A percentile compares a stretch with the other conserved stretches of the same genome.
phyloP scores from a whole-genome alignment of 2,797 vertebrate species.

The Eulemur albifrons region DNA sequence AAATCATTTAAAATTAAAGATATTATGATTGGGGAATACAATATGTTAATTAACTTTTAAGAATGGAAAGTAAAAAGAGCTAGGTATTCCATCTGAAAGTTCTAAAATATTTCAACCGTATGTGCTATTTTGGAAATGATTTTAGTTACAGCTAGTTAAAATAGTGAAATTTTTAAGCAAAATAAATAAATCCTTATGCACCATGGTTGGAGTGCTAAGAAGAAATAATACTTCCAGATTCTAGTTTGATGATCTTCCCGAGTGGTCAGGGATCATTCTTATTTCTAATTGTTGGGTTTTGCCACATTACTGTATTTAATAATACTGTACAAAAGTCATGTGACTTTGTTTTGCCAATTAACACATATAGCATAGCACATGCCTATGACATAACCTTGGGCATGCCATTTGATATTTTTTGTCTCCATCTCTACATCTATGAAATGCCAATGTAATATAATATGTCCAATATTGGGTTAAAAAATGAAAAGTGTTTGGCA shows the following conservation, averaged over 20 bases:
- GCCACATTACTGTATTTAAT: neutral
- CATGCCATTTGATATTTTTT: neutral
- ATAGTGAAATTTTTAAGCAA: neutral
- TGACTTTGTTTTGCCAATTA: neutral
- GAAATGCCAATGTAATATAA: neutral
- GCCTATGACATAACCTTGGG: neutral
- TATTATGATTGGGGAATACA: neutral
- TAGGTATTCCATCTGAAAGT: neutral
- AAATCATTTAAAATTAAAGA: constrained; percentile 28
- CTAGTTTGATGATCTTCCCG: neutral
- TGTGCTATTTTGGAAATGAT: neutral
- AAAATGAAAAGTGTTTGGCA: neutral
- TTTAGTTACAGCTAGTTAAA: constrained; percentile 21
- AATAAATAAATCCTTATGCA: neutral
- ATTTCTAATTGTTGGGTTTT: neutral
- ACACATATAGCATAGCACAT: neutral
- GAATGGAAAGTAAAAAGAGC: neutral
- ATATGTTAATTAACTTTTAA: neutral
- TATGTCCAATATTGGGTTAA: neutral
- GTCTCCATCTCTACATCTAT: neutral
- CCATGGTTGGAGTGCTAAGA: neutral
- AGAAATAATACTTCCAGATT: neutral
- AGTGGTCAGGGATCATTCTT: neutral
- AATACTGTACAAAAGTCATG: neutral
- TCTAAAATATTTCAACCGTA: neutral